Base-by-base conservation (phyloP, 1,140 invertebrate genomes). In the Hylaeus anthracinus region DNA sequence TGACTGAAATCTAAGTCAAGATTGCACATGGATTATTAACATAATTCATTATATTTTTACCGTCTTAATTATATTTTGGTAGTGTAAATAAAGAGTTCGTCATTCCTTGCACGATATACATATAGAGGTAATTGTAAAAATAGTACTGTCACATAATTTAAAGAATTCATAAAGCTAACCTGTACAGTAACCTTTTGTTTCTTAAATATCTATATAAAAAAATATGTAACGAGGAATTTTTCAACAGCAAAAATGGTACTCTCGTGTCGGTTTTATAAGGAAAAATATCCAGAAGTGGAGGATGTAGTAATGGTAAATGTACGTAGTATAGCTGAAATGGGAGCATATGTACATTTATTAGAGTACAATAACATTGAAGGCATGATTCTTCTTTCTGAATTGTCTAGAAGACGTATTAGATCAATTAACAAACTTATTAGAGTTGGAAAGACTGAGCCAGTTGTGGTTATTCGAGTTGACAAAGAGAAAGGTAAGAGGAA, bases 221-320 rank as follows among this genome's bases (percentile, higher is more conserved):
- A n/a, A 70, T 63, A 14, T 0, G 70, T 56, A 39, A 76, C 39
- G 77, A 10, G 3, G 72, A 81, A 1, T 51, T 45, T 85, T 86
- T 72, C 26, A 81, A 74, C 72, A 87, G 91, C 89, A 74, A 95
- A 95, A 94, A 99, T 99, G 98, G 97, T 98, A 86, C 95, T 99
- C 26, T 97, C 97, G 64, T 99, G 99, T 96, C 95, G 99, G 90
- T 99, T 98, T 96, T 99, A 99, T 92, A 96, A 97, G 88, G 97
- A 99, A 93, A 98, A 98, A 90, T 99, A 99, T 94, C 99, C 99
- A 0, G 99, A 99, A 92, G 96, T 99, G 53, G 99, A 99, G 89
- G 99, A 99, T 96, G 98, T 99, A 51, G 99, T 99, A 12, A 99
- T 99, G 98, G 99, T 99, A 5, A 99, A 99, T 92, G 99, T 99